These are phyloP conservation scores for Lutraria rhynchaena DNA, from an alignment of 1,140 invertebrate genomes.

Conservation along the genomic window DNA sequence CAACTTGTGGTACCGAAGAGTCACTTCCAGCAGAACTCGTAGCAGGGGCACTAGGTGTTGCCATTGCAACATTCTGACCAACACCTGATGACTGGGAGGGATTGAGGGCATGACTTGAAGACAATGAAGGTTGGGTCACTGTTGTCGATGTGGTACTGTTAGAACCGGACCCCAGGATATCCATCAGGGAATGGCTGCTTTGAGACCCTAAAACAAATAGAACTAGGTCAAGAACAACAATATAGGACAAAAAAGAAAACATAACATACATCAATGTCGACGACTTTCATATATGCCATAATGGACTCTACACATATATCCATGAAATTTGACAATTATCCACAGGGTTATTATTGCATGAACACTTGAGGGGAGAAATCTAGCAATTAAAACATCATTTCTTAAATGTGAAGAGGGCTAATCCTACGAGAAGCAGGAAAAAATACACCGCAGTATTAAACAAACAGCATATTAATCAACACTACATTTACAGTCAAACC, in stretches of 20 bases:
- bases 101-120: neutral
- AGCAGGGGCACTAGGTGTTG: neutral
- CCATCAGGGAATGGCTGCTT: neutral
- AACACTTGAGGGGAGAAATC: no score
- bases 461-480: no score
- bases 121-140: neutral
- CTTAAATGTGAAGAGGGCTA: no score
- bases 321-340: neutral
- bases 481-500: no score
- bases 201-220: constrained; percentile 5
- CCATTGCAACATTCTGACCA: neutral
- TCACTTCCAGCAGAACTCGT: constrained; percentile 42
- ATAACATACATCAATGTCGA: neutral
- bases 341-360: no score
- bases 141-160: neutral
- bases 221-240: neutral
- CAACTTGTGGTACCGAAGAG: constrained; percentile 49
- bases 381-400: no score
- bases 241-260: neutral
- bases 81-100: no score
- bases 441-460: no score
- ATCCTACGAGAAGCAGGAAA: no score
- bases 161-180: neutral
- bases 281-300: neutral
- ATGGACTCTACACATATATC: neutral